These are phyloP conservation scores for Seriola aureovittata DNA, from an alignment of 2,113 vertebrate genomes.

Conservation along the genomic window DNA sequence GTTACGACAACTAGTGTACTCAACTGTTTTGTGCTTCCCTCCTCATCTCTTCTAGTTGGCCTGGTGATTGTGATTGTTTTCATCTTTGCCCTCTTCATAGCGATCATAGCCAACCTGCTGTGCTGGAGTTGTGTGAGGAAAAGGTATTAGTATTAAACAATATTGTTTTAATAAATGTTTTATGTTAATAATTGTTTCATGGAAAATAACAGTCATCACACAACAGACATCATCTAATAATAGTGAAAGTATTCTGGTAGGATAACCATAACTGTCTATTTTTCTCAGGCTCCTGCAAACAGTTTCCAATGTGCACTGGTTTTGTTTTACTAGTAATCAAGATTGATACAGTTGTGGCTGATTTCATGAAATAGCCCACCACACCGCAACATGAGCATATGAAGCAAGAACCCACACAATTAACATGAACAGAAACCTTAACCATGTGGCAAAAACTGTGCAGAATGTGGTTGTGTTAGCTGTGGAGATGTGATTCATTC, in stretches of 20 bases:
- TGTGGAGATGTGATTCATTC: background rate
- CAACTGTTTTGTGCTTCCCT: background rate
- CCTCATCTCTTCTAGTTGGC: slow-evolving; percentile 62
- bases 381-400: slow-evolving; percentile 11
- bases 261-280: background rate
- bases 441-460: background rate
- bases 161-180: background rate
- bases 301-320: slow-evolving; percentile 19
- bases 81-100: slow-evolving; percentile 50
- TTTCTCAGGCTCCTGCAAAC: background rate
- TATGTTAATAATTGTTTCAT: background rate
- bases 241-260: slow-evolving; percentile 23
- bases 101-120: slow-evolving; percentile 73
- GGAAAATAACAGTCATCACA: slow-evolving; percentile 6
- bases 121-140: slow-evolving; percentile 78
- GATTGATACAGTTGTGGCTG: slow-evolving; percentile 30
- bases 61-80: slow-evolving; percentile 57
- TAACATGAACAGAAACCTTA: slow-evolving; percentile 41
- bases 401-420: slow-evolving; percentile 21
- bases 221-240: slow-evolving; percentile 6
- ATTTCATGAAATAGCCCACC: slow-evolving; percentile 26
- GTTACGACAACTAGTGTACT: background rate
- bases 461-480: background rate
- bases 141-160: slow-evolving; percentile 70
- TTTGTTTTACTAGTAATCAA: slow-evolving; percentile 56